A percentile compares a stretch with the other conserved stretches of the same genome.
Evolutionary conservation across 2,888 invertebrate genomes (phyloP).

Genomic region (Norana najaformis): DNA sequence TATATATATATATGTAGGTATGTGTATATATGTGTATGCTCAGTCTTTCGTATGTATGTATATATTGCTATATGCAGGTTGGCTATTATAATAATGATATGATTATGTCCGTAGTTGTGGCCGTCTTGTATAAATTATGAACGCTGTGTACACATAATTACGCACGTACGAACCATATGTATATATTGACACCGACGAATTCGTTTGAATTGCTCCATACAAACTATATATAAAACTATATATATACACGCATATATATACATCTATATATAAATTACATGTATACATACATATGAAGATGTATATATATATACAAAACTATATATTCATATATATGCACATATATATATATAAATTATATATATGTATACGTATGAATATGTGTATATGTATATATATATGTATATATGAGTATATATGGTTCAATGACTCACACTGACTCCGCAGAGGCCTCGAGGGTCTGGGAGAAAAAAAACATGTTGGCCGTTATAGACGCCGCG

Average conservation of each 20-base stretch:
- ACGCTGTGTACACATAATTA: not conserved
- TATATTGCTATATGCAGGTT: not conserved
- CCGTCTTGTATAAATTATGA: not conserved
- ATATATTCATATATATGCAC: not conserved
- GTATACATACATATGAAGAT: not conserved
- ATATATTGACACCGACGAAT: not conserved
- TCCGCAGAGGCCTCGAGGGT: constrained; percentile 7
- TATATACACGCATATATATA: not conserved
- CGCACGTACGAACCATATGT: not conserved
- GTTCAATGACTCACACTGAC: constrained; percentile 1
- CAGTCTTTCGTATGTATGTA: too few species aligned
- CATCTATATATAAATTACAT: too few species aligned
- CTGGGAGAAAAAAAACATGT: constrained; percentile 2
- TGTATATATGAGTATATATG: not conserved
- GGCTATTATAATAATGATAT: not conserved
- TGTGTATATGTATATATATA: not conserved
- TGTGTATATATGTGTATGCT: not conserved
- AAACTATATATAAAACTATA: not conserved
- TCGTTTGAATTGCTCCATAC: not conserved
- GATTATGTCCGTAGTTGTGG: not conserved
- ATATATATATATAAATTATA: not conserved
- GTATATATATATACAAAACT: not conserved
- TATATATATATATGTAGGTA: not conserved
- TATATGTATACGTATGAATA: too few species aligned
- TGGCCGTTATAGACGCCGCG: not conserved